Base-by-base conservation (phyloP, 2,888 invertebrate genomes). In the Microctonus hyperodae region DNA sequence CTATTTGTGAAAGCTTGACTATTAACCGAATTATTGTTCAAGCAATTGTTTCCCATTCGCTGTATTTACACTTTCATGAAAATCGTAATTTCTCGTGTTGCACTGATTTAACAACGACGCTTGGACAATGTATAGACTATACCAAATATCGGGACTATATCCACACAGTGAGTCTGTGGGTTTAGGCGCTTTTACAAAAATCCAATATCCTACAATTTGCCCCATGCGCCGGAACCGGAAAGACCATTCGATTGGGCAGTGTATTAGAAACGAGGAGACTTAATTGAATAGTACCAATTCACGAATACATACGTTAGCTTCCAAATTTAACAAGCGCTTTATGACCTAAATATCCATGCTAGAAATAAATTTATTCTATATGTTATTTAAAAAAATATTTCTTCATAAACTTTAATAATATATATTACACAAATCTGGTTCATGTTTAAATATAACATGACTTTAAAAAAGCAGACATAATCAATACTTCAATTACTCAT, bases 151-250 rank as follows among this genome's bases (percentile, higher is more conserved):
- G 28, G 7, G 4, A 28, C 35, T 31, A 23, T 59, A 28, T 6
- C 22, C n/a, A 13, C 11, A 51, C 4, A 51, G 23, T 37, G 44
- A n/a, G 16, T 48, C 28, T 44, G 44, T 44, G 44, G 28, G 44
- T 59, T 59, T 59, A 20, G 28, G 44, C n/a, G 28, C 48, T 16
- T 44, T 20, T 44, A 69, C 71, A 73, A 74, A 73, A 73, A 70
- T 70, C 70, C 73, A 74, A 76, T 76, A 70, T 69, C 63, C 69
- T 51, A 5, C 25, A 23, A 22, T 11, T 51, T 69, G 22, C 59
- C 44, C 71, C 68, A 69, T 74, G 76, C 76, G 74, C 75, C 70
- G 64, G 4, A 44, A 6, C 65, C 70, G 71, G 69, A 75, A 77
- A 71, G 74, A 75, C 64, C 55, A 70, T 68, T 71, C 73, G 72